Evolutionary conservation across 2,113 vertebrate species (phyloP).

Genomic region (Lanius collurio): DNA sequence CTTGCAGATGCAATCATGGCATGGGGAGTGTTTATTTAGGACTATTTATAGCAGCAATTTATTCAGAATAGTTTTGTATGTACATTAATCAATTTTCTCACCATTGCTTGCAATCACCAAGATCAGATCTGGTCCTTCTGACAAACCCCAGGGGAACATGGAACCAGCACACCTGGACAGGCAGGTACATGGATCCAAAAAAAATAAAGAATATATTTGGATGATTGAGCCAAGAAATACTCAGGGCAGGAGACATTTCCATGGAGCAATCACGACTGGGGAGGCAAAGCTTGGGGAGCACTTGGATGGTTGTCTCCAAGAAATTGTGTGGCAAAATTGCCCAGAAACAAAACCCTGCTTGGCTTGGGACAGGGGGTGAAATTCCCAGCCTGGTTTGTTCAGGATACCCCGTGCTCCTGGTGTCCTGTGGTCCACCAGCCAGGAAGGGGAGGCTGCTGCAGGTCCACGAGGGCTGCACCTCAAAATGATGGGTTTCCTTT

Average conservation of each 20-base stretch:
- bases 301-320: neutral
- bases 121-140: neutral
- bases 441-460: neutral
- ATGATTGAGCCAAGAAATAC: neutral
- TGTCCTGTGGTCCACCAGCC: neutral
- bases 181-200: neutral
- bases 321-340: accelerated
- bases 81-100: neutral
- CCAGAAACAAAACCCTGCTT: neutral
- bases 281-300: neutral
- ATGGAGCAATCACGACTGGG: accelerated
- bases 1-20: neutral
- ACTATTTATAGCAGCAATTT: neutral
- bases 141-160: neutral
- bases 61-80: neutral
- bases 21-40: neutral
- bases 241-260: neutral
- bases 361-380: neutral
- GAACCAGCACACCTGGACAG: neutral
- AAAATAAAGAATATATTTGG: neutral
- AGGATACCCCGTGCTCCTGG: accelerated
- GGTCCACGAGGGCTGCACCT: accelerated
- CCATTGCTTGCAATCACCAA: neutral
- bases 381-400: accelerated
- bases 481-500: neutral